A percentile compares a stretch with the other conserved stretches of the same genome.
These are phyloP conservation scores for Caerostris extrusa DNA, from an alignment of 1,140 invertebrate genomes.

Conservation along the genomic window DNA sequence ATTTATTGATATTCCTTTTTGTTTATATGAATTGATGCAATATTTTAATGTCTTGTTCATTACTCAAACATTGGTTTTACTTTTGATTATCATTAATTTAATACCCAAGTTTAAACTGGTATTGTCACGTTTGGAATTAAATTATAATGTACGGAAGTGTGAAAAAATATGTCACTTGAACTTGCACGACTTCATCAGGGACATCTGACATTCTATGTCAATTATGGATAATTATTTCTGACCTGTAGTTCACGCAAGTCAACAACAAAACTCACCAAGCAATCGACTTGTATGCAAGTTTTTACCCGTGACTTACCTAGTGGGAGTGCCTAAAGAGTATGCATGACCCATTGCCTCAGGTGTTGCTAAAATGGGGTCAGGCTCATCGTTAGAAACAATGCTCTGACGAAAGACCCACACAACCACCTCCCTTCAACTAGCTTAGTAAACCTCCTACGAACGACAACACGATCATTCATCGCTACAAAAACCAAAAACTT, in stretches of 20 bases:
- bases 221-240: not conserved
- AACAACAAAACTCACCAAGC: not conserved
- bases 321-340: not conserved
- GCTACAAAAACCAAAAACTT: not conserved
- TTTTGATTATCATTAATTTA: no score
- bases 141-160: not conserved
- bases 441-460: slow-evolving; percentile 3
- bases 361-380: slow-evolving; percentile 38
- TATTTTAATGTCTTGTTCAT: no score
- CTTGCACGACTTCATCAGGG: not conserved
- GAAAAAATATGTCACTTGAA: not conserved
- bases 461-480: not conserved
- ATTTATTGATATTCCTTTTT: no score
- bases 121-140: not conserved
- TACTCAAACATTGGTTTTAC: no score
- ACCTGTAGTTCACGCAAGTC: not conserved
- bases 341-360: slow-evolving; percentile 47
- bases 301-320: not conserved
- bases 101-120: no score
- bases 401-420: slow-evolving; percentile 28
- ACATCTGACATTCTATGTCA: not conserved
- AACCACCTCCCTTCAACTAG: not conserved
- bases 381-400: slow-evolving; percentile 63
- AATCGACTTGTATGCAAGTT: not conserved
- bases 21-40: no score